Evolutionary conservation across 2,113 vertebrate genomes (phyloP).

Genomic region (Chamaetylas fuelleborni): DNA sequence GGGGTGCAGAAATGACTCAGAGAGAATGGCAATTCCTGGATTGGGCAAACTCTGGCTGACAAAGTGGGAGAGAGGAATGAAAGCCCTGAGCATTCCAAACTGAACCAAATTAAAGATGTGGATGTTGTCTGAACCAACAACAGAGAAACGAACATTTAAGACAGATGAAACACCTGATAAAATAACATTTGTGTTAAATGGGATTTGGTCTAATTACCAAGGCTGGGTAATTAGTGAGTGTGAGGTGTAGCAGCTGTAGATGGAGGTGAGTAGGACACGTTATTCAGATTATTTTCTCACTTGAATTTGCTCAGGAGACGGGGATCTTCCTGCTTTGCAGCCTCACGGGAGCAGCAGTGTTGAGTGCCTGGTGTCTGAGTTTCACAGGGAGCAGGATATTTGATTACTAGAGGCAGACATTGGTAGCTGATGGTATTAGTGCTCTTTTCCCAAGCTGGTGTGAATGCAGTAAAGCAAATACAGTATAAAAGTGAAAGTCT

Average conservation of each 20-base stretch:
- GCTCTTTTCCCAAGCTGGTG: background rate
- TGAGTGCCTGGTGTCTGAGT: background rate
- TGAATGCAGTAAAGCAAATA: background rate
- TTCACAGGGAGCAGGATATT: background rate
- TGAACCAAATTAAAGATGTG: accelerated
- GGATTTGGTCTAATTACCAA: background rate
- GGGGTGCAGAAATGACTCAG: accelerated
- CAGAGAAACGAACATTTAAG: background rate
- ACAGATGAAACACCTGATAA: background rate
- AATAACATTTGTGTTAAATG: background rate
- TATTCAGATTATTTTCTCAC: background rate
- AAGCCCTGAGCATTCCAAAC: background rate
- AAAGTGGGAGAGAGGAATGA: background rate
- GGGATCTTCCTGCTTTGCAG: background rate
- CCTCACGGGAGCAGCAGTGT: background rate
- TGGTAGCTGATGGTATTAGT: background rate
- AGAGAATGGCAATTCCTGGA: accelerated
- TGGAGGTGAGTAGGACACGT: accelerated
- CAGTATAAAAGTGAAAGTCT: background rate
- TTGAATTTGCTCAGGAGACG: background rate
- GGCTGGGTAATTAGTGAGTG: background rate
- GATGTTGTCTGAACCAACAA: background rate
- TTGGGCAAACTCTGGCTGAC: accelerated
- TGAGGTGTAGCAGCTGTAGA: accelerated
- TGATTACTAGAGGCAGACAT: background rate